Conservation (phyloP, 2,888 invertebrate species). For the Eristalis intricaria region DNA sequence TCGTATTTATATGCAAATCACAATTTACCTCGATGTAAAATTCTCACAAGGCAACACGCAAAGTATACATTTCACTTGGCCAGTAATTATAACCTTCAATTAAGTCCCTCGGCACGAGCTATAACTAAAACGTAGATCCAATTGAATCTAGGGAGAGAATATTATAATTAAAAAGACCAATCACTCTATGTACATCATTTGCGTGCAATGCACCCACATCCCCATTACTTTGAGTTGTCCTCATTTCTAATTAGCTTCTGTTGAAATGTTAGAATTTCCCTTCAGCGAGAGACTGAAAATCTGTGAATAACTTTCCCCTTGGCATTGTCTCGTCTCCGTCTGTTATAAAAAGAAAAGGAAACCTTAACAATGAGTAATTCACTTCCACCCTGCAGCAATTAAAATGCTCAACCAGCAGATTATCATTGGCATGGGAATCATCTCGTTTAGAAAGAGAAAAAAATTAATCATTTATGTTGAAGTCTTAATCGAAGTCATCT, state of each 20-base stretch:
- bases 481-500: conserved; percentile 41
- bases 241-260: conserved; percentile 51
- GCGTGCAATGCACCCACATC: conserved; percentile 36
- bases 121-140: conserved; percentile 39
- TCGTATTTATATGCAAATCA: background rate
- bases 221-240: conserved; percentile 48
- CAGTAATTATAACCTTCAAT: conserved; percentile 41
- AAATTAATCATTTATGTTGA: conserved; percentile 6
- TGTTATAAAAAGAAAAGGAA: background rate
- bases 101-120: conserved; percentile 7
- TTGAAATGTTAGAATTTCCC: conserved; percentile 11
- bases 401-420: conserved; percentile 25
- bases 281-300: background rate
- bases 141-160: conserved; percentile 33
- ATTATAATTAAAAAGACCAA: conserved; percentile 47
- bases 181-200: conserved; percentile 19
- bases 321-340: conserved; percentile 28
- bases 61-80: conserved; percentile 37
- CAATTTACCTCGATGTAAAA: conserved; percentile 36
- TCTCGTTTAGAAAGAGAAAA: conserved; percentile 5
- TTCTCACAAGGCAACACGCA: conserved; percentile 39
- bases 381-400: conserved; percentile 33
- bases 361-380: conserved; percentile 20
- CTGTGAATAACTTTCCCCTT: conserved; percentile 36
- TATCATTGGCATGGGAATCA: conserved; percentile 9